Conservation (phyloP, 1,140 invertebrate species). For the Pseudoatta argentina region DNA sequence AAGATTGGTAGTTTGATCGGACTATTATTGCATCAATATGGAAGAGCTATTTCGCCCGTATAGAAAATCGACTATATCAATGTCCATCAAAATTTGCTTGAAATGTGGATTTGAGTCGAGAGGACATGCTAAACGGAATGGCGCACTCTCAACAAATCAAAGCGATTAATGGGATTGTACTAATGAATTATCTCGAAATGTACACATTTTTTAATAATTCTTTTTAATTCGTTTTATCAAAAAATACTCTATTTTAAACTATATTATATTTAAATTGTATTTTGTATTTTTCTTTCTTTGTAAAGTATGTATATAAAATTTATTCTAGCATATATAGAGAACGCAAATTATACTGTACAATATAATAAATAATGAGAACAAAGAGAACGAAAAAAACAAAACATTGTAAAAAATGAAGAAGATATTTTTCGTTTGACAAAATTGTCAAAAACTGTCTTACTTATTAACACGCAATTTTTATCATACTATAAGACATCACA, state of each 20-base stretch:
- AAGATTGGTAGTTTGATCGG: slow-evolving; percentile 30
- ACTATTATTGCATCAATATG: slow-evolving; percentile 15
- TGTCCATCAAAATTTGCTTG: slow-evolving; percentile 41
- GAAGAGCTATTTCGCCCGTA: slow-evolving; percentile 36
- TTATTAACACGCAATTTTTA: not conserved
- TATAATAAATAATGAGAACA: not conserved
- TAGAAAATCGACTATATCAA: slow-evolving; percentile 49
- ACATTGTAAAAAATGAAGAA: slow-evolving; percentile 5
- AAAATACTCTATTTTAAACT: slow-evolving; percentile 9
- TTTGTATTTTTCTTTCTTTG: not conserved
- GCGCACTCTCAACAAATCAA: slow-evolving; percentile 37
- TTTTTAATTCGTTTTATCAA: slow-evolving; percentile 7
- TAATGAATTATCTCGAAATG: slow-evolving; percentile 9
- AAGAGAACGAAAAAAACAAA: not conserved
- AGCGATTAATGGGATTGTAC: slow-evolving; percentile 18
- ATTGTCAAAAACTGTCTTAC: not conserved
- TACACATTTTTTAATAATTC: not conserved
- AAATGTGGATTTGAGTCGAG: slow-evolving; percentile 16
- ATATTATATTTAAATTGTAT: not conserved
- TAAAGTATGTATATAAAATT: not conserved
- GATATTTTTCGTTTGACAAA: not conserved
- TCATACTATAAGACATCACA: too few relatives aligned
- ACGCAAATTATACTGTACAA: not conserved
- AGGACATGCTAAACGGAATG: not conserved
- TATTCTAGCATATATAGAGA: not conserved